Evolutionary conservation across 2,888 invertebrate species (phyloP), one percentile per base, ranked within the genome.

Genomic region (Autographa pulchrina): DNA sequence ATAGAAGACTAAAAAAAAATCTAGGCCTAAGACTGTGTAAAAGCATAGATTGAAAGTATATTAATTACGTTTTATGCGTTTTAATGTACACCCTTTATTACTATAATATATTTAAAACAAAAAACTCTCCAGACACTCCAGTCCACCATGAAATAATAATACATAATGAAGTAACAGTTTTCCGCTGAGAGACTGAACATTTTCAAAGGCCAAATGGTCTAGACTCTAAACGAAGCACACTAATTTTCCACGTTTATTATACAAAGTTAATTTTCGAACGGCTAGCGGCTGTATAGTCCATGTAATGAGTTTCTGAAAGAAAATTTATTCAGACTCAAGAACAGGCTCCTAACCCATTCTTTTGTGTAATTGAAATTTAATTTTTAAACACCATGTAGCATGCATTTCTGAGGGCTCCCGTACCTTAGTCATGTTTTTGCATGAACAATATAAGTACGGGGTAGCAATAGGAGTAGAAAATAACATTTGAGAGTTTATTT

Each of bases 361-460:
- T 60, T 32, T 59, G 18, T 63, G 4, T n/a, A 43, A 18, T 14
- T 25, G 25, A 38, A 62, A 63, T 32, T 52, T 58, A 3, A 62
- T 31, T 41, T 61, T 13, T 13, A 64, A 65, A 63, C 35, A 54
- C 43, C n/a, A 68, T 65, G 41, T 35, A 18, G 56, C 32, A 43
- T 79, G 67, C 76, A 54, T 75, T 79, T 70, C 60, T 65, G 62
- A 61, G 59, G 52, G 31, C 43, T 54, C 31, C 59, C 62, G 68
- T 68, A 68, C 25, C 56, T 74, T 58, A 52, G 68, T 43, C 58
- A 58, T 65, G 56, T 67, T 35, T 70, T 65, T 62, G 43, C 56
- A 58, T 41, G 75, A 75, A 68, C 66, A 67, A 67, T 62, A 65
- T 61, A 52, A 63, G 56, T 58, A 11, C 2, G 11, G n/a, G n/a